A percentile compares a stretch with the other conserved stretches of the same genome.
Evolutionary conservation across 2,113 vertebrate species (phyloP).

Genomic region (Noturus placidus): DNA sequence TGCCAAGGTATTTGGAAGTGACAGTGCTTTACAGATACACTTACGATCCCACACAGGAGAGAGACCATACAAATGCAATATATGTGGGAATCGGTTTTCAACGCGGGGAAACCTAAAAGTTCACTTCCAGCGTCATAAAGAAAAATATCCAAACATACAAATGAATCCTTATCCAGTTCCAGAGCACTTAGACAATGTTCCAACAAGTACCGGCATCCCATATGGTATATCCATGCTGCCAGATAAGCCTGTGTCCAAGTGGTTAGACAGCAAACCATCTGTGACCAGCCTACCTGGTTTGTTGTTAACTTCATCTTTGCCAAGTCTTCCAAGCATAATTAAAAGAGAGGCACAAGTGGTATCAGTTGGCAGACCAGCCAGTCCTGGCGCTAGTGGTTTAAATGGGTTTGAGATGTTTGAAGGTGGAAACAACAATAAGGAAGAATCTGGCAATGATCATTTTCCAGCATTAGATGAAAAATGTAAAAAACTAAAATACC

Average conservation of each 20-base stretch:
- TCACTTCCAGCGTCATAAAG: constrained; percentile 98
- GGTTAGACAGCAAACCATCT: constrained; percentile 93
- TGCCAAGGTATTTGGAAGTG: constrained; percentile 98
- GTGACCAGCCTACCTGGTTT: constrained; percentile 89
- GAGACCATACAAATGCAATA: constrained; percentile 98
- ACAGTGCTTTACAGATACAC: constrained; percentile 99
- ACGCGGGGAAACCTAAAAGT: constrained; percentile 98
- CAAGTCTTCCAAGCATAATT: constrained; percentile 88
- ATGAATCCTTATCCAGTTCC: constrained; percentile 98
- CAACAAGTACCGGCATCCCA: constrained; percentile 93
- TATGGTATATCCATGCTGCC: constrained; percentile 97
- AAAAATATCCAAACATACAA: constrained; percentile 95
- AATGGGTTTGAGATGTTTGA: constrained; percentile 75
- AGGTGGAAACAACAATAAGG: constrained; percentile 74
- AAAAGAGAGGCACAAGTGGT: constrained; percentile 93
- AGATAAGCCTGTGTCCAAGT: constrained; percentile 93
- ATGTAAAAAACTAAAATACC: constrained; percentile 75
- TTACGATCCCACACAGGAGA: constrained; percentile 97
- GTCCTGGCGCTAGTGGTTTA: constrained; percentile 82
- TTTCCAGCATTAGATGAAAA: constrained; percentile 78
- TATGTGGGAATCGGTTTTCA: constrained; percentile 98
- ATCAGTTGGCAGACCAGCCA: constrained; percentile 85
- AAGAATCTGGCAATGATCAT: constrained; percentile 77
- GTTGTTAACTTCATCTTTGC: constrained; percentile 87
- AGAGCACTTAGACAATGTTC: constrained; percentile 96